Evolutionary conservation across 2,113 vertebrate genomes (phyloP).

Genomic region (Cavia porcellus): DNA sequence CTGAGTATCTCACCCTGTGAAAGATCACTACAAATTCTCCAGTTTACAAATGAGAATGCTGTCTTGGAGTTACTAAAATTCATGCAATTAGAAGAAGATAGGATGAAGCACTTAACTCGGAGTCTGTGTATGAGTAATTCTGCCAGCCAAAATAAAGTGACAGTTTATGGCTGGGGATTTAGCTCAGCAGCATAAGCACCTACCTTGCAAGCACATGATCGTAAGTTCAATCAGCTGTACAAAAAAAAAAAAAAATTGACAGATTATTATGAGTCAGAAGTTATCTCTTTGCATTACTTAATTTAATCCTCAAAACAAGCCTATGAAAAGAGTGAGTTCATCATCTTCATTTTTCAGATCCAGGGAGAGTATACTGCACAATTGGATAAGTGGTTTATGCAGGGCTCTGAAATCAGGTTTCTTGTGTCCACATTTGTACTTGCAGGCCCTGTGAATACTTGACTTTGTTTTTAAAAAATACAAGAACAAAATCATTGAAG

Average conservation of each 20-base stretch:
- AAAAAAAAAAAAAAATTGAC: not conserved
- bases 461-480: not conserved
- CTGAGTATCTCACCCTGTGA: not conserved
- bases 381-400: not conserved
- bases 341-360: not conserved
- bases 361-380: not conserved
- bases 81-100: not conserved
- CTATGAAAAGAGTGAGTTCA: not conserved
- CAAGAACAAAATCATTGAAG: accelerated
- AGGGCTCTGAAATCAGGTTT: not conserved
- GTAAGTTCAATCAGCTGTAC: too few relatives aligned
- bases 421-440: not conserved
- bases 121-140: not conserved
- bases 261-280: accelerated
- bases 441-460: not conserved
- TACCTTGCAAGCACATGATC: too few relatives aligned
- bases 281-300: not conserved
- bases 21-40: not conserved
- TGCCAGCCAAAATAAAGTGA: not conserved
- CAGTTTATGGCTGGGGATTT: not conserved
- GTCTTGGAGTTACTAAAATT: not conserved
- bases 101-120: not conserved
- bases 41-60: not conserved
- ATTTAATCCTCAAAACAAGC: not conserved
- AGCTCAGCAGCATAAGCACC: too few relatives aligned